Conservation (phyloP, 2,797 vertebrate genomes). For the Vespertilio murinus region DNA sequence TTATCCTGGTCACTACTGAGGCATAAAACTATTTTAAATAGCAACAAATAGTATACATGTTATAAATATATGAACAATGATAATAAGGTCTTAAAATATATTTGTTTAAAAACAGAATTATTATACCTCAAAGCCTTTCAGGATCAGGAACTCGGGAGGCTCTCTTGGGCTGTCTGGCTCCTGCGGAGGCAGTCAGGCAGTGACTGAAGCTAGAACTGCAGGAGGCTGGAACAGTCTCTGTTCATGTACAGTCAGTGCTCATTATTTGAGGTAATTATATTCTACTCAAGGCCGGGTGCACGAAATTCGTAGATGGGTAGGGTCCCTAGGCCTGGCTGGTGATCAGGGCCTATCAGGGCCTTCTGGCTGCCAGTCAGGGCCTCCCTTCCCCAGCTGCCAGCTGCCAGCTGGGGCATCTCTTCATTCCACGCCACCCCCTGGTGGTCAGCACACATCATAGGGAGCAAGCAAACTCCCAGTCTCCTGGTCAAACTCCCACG, state of each 20-base stretch:
- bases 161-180: not conserved
- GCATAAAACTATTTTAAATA: conserved; percentile 7
- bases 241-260: not conserved
- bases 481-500: too few species aligned
- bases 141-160: not conserved
- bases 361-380: too few species aligned
- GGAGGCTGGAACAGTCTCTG: not conserved
- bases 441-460: too few species aligned
- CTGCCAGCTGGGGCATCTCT: too few species aligned
- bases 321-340: too few species aligned
- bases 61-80: not conserved
- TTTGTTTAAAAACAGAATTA: not conserved
- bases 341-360: too few species aligned
- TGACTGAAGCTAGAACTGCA: not conserved
- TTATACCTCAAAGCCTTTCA: not conserved
- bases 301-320: too few species aligned
- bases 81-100: not conserved
- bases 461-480: too few species aligned
- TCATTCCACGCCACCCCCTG: too few species aligned
- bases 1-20: not conserved
- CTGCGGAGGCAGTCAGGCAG: not conserved
- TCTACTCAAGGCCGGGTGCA: not conserved
- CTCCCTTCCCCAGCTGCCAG: too few species aligned
- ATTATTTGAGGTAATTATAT: not conserved
- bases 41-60: not conserved